A percentile compares a stretch with the other conserved stretches of the same genome.
Conservation (phyloP, 2,113 vertebrate species). For the Chlamydotis undulata region DNA sequence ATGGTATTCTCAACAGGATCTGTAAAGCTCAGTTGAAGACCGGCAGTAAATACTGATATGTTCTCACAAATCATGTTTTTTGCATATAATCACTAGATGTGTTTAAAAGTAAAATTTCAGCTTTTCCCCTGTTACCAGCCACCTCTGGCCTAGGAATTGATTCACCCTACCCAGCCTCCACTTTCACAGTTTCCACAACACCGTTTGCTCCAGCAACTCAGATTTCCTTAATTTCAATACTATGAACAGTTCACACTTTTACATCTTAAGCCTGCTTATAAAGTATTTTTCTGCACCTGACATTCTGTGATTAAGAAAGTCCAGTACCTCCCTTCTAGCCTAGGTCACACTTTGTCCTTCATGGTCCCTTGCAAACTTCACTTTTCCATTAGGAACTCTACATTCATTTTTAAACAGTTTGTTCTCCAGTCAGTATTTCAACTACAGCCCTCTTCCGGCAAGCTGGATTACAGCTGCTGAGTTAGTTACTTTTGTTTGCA, state of each 20-base stretch:
- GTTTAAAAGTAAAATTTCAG: background rate
- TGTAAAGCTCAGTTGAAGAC: background rate
- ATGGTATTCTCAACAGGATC: background rate
- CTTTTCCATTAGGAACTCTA: background rate
- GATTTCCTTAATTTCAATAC: background rate
- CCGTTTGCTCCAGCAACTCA: background rate
- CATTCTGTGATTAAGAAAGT: background rate
- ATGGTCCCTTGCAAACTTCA: background rate
- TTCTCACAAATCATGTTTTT: background rate
- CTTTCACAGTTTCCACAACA: background rate
- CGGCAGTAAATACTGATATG: background rate
- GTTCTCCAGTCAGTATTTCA: background rate
- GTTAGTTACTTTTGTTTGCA: background rate
- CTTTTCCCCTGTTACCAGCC: background rate
- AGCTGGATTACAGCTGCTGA: background rate
- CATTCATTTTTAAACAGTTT: background rate
- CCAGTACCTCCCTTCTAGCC: background rate
- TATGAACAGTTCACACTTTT: background rate
- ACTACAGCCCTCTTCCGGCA: background rate
- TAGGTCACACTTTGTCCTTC: background rate
- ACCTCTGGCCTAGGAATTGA: background rate
- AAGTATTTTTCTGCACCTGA: background rate
- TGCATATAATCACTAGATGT: background rate
- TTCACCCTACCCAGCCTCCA: background rate
- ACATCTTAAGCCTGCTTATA: background rate